These are phyloP conservation scores for Zaprionus africanus DNA, from an alignment of 1,140 invertebrate species.

Conservation along the genomic window DNA sequence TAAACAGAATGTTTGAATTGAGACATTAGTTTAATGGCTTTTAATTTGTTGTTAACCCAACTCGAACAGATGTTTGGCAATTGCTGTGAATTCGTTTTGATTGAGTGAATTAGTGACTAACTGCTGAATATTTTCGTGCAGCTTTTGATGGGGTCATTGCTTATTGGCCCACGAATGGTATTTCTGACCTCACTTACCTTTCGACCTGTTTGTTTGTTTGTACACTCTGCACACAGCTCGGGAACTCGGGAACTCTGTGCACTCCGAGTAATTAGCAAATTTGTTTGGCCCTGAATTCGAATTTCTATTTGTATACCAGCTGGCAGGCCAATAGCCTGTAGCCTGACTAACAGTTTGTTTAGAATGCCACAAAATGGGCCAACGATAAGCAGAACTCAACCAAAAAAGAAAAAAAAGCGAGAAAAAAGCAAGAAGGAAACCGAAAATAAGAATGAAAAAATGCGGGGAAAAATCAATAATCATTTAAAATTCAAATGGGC, in stretches of 20 bases:
- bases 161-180: constrained; percentile 18
- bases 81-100: constrained; percentile 8
- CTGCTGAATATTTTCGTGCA: background rate
- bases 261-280: constrained; percentile 43
- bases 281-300: constrained; percentile 51
- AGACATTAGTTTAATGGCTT: constrained; percentile 8
- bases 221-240: constrained; percentile 11
- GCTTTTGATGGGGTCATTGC: constrained; percentile 9
- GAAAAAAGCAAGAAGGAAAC: constrained; percentile 10
- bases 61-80: constrained; percentile 13
- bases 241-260: constrained; percentile 22
- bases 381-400: constrained; percentile 31
- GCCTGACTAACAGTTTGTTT: constrained; percentile 13
- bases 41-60: constrained; percentile 4
- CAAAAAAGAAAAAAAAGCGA: constrained; percentile 3
- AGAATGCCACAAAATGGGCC: constrained; percentile 40
- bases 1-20: background rate
- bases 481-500: constrained; percentile 81
- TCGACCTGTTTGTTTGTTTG: constrained; percentile 17
- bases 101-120: constrained; percentile 15
- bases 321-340: background rate
- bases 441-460: constrained; percentile 15
- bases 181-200: constrained; percentile 11
- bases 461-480: constrained; percentile 70
- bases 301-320: constrained; percentile 6